Evolutionary conservation across 2,797 vertebrate genomes (phyloP).

Genomic region (Pitangus sulphuratus): DNA sequence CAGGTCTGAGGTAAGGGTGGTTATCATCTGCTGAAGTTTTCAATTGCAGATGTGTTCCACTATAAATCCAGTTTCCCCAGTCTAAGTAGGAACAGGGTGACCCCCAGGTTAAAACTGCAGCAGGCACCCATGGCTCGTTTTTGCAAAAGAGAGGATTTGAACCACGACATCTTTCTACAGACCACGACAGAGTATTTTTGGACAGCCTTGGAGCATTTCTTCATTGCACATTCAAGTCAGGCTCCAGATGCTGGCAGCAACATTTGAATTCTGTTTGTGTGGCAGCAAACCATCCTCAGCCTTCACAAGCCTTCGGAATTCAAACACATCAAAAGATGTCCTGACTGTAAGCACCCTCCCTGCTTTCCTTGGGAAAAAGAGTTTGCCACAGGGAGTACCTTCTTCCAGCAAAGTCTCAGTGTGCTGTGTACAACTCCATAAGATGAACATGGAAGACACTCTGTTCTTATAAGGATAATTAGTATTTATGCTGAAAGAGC

Average conservation of each 20-base stretch:
- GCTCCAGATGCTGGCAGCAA: background rate
- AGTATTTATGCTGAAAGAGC: background rate
- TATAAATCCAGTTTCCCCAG: rapidly evolving
- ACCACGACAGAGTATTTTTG: background rate
- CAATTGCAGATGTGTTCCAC: background rate
- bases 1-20: background rate
- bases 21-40: background rate
- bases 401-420: background rate
- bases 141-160: background rate
- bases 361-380: background rate
- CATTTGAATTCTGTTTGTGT: background rate
- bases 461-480: background rate
- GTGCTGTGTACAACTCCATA: background rate
- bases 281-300: background rate
- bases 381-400: background rate
- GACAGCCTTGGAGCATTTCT: background rate
- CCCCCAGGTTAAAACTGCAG: background rate
- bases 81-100: background rate
- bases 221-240: constrained; percentile 13
- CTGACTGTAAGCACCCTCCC: background rate
- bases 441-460: background rate
- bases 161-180: background rate
- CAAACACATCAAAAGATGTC: background rate
- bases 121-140: background rate
- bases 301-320: background rate